Base-by-base conservation (phyloP, 37 sponge, comb jelly and placozoan genomes). In the Lycopodina hypogea region DNA sequence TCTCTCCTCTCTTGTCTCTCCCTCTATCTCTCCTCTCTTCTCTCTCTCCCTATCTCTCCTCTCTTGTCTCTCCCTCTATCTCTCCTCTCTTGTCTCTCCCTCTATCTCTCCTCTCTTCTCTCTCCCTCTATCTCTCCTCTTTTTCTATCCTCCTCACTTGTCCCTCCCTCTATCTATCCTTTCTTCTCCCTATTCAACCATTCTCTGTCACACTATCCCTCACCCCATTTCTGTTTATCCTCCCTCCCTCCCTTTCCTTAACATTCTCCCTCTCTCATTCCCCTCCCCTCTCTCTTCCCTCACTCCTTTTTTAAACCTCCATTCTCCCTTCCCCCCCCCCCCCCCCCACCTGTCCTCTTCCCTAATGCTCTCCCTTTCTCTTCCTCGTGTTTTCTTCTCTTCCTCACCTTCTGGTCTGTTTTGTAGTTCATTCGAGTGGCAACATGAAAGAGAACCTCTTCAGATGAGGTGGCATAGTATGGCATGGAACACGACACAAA, bases 381-480 rank as follows among this genome's bases (percentile, higher is more conserved):
- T n/a, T n/a, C n/a, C n/a, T n/a, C n/a, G 14, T 24, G 17, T 19
- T 58, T 58, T 4, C 3, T 14, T 58, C 14, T 4, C 23, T 3
- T 58, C 26, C 59, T 42, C 33, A 84, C 84, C 78, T 83, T 88
- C 69, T 82, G 88, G 1, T 88, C 82, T 11, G 81, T n/a, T 37
- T 79, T 80, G 17, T n/a, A 17, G 9, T 50, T 35, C 78, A 99
- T 88, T 57, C 99, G 71, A 35, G 99, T 99, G 53, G 94, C 79
- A 19, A 99, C 96, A 61, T 99, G 99, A 75, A 96, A 99, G 22
- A 99, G 73, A 42, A 94, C 79, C 85, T 99, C 99, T 68, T 87
- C 88, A 37, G 94, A 89, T n/a, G 95, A 80, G 51, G 89, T 91
- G 50, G 97, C 94, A 70, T 86, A 99, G 81, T 99, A 96, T 22